Evolutionary conservation across 1,140 invertebrate genomes (phyloP), one percentile per base, ranked within the genome.

Genomic region (Sipha flava): DNA sequence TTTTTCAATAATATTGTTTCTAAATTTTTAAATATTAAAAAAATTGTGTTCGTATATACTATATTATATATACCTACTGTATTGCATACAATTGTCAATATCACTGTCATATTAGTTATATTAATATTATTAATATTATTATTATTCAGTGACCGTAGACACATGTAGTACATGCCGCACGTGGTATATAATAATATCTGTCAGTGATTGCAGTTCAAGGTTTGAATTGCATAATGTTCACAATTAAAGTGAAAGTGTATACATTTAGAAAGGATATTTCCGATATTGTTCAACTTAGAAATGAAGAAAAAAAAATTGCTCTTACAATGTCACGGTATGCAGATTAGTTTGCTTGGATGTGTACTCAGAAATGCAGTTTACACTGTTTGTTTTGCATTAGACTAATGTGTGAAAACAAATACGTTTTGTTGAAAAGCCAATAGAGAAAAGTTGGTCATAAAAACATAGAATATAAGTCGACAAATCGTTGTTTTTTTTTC

Each of bases 221-320:
- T 77, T 54, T 57, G 14, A 57, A 59, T 77, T 77, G 73, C 73
- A 57, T 59, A 77, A 77, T 59, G 73, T 57, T 77, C 49, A 57
- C 49, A 77, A 77, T 77, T 77, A 57, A 59, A 77, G 73, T 77
- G 73, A 77, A 77, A 77, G 73, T 37, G 34, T 40, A 40, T 16
- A 10, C 16, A 40, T 77, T 54, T 77, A 70, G 66, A 70, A 70
- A 70, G 66, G 66, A 31, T 23, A 70, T 40, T 70, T 47, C n/a
- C 23, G 29, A 26, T 70, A 47, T 18, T 70, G 40, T 47, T 45
- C 43, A 23, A 70, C 40, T 45, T 70, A n/a, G 40, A 16, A 29
- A 23, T 70, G 3, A 10, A 47, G 0, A 47, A 45, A 70, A 23
- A n/a, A 43, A 47, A 47, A n/a, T 18, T 0, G 7, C 14, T 9